Evolutionary conservation across 1,140 invertebrate genomes (phyloP), one percentile per base, ranked within the genome.

Genomic region (Parapsyche elsis): DNA sequence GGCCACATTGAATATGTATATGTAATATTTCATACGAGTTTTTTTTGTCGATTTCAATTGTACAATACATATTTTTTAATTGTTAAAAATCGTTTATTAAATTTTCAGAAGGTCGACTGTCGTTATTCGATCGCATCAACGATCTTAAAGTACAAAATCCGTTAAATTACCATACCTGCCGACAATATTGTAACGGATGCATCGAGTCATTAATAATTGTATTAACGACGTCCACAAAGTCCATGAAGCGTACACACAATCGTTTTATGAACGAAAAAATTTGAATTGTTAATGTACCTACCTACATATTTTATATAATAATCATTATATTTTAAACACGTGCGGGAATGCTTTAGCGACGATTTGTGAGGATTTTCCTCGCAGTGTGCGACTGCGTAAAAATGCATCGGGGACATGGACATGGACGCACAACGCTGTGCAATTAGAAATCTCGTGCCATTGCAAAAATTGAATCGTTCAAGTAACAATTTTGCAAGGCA

Each of bases 361-460:
- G 1, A 16, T 57, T 57, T 57, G 53, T 57, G 19, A 19, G 61
- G 24, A 23, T 16, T 5, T 38, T 10, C 23, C 14, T 21, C 5
- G 67, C 16, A 9, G 2, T 67, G 21, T 16, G 14, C 26, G 64
- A 30, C 7, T 64, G 45, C 38, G 53, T 75, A 77, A 77, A 77
- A 78, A 81, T 81, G 67, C 76, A 81, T 46, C 49, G 67, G n/a
- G 67, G 67, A 78, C 76, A 78, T 49, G 67, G 67, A 78, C 76
- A 78, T 49, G 70, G 71, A 76, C 74, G 67, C 46, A 71, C 45
- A 21, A 21, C 23, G 23, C 14, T 23, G 19, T 76, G 26, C 70
- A 78, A 81, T 81, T 78, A 81, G 80, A 79, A 81, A 81, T 79
- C 76, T 70, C 53, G 59, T 70, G 59, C 61, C 61, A 76, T 81